These are phyloP conservation scores for Microtus richardsoni DNA, from an alignment of 2,113 vertebrate genomes.

Conservation along the genomic window DNA sequence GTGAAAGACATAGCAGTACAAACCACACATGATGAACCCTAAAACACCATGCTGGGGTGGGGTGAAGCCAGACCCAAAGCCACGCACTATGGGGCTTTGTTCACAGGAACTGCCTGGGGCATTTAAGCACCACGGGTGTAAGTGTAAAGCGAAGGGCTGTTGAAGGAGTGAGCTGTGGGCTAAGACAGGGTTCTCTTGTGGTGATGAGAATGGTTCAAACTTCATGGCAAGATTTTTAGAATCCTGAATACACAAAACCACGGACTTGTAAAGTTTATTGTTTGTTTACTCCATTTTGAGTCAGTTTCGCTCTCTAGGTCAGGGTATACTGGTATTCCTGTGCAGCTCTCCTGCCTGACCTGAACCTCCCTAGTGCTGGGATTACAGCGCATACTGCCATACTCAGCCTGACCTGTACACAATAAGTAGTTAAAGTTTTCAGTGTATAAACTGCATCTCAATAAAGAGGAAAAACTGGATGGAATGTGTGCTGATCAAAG, in stretches of 20 bases:
- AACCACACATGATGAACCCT: not conserved
- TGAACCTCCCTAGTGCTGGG: not conserved
- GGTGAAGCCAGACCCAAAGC: not conserved
- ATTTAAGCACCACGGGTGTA: not conserved
- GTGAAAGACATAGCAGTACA: not conserved
- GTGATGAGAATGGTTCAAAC: not conserved
- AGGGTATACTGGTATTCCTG: not conserved
- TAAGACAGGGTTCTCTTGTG: not conserved
- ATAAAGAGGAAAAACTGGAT: not conserved
- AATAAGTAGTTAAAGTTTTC: not conserved
- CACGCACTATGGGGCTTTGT: accelerated
- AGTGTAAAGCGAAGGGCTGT: not conserved
- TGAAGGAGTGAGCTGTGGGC: no score
- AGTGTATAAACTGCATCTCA: not conserved
- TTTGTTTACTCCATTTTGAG: not conserved
- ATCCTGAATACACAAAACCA: not conserved
- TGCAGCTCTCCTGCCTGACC: not conserved
- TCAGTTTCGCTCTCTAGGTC: not conserved
- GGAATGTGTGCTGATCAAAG: not conserved
- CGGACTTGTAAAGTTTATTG: not conserved
- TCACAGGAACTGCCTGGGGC: no score
- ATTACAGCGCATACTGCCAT: not conserved
- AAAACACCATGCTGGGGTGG: not conserved
- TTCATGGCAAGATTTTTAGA: not conserved
- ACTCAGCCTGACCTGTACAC: not conserved